phyloP scores from a whole-genome alignment of 1,140 invertebrate genomes.

The Drosophila ercepeae region DNA sequence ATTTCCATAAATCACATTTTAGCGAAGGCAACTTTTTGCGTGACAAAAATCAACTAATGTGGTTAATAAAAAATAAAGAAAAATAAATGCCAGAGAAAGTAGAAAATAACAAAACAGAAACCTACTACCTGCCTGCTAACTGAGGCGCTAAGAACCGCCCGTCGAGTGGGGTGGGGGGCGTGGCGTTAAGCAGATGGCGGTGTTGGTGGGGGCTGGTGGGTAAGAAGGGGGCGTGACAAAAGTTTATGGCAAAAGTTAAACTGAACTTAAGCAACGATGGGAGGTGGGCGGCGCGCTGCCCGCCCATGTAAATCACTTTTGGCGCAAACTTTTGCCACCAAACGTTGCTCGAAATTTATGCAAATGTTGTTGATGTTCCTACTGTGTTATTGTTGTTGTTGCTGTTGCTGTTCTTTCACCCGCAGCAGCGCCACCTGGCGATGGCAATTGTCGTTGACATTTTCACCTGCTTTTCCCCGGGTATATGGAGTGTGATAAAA shows the following conservation, averaged over 20 bases:
- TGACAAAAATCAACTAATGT: conserved; percentile 82
- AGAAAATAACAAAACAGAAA: conserved; percentile 23
- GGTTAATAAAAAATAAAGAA: conserved; percentile 69
- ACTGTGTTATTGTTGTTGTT: conserved; percentile 59
- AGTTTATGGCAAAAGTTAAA: conserved; percentile 79
- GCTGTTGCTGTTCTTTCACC: conserved; percentile 23
- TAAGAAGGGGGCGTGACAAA: conserved; percentile 51
- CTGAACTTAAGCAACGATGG: conserved; percentile 74
- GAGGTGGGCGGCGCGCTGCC: conserved; percentile 9
- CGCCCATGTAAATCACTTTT: conserved; percentile 75
- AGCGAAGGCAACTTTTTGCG: conserved; percentile 65
- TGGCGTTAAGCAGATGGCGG: background rate
- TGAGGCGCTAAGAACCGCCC: conserved; percentile 44
- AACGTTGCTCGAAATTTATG: conserved; percentile 72
- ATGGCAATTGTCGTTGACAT: conserved; percentile 77
- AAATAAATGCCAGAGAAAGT: conserved; percentile 5
- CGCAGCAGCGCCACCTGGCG: conserved; percentile 23
- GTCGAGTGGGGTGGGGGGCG: background rate
- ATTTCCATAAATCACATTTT: conserved; percentile 77
- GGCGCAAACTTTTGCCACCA: conserved; percentile 70
- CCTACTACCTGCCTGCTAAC: conserved; percentile 27
- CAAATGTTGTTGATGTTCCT: conserved; percentile 71
- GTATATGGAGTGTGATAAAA: conserved; percentile 8
- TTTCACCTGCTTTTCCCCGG: conserved; percentile 60
- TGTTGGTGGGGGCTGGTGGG: too few relatives aligned